phyloP scores from a whole-genome alignment of 2,113 vertebrate genomes.

The Odocoileus hemionus region DNA sequence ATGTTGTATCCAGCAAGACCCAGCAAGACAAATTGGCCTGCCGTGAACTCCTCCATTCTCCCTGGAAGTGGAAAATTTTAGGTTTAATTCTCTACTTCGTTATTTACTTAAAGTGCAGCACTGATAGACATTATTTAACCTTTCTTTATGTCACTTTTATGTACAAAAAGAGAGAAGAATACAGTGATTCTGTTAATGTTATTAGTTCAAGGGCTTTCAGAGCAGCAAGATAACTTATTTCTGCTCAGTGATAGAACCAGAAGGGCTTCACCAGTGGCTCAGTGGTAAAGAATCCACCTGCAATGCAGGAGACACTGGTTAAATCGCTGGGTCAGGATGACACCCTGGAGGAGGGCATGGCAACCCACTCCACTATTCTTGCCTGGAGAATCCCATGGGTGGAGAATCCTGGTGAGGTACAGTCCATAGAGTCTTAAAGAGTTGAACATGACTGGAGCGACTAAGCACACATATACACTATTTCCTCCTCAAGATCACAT shows the following conservation, averaged over 20 bases:
- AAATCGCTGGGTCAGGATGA: accelerated
- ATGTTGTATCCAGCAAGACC: not conserved
- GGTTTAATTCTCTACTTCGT: not conserved
- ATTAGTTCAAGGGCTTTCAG: not conserved
- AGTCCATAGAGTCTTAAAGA: not conserved
- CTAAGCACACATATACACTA: not conserved
- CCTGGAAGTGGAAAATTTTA: not conserved
- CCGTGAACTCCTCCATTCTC: not conserved
- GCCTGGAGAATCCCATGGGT: too few species aligned
- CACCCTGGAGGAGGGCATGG: too few species aligned
- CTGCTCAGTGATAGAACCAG: not conserved
- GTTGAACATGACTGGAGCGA: accelerated
- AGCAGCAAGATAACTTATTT: not conserved
- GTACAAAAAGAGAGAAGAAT: not conserved
- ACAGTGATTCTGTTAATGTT: not conserved
- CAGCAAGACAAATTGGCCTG: not conserved
- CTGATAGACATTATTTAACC: not conserved
- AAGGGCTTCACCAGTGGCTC: not conserved
- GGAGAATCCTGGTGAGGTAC: not conserved
- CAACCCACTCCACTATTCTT: too few species aligned
- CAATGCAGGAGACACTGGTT: too few species aligned
- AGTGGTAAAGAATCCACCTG: too few species aligned
- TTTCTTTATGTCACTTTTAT: not conserved
- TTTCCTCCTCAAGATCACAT: not conserved
- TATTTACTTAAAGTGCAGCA: not conserved